Percentiles rank a stretch among this genome's conserved stretches.
phyloP scores from a whole-genome alignment of 53 echinoderm and acorn worm species.

The Paracentrotus lividus region DNA sequence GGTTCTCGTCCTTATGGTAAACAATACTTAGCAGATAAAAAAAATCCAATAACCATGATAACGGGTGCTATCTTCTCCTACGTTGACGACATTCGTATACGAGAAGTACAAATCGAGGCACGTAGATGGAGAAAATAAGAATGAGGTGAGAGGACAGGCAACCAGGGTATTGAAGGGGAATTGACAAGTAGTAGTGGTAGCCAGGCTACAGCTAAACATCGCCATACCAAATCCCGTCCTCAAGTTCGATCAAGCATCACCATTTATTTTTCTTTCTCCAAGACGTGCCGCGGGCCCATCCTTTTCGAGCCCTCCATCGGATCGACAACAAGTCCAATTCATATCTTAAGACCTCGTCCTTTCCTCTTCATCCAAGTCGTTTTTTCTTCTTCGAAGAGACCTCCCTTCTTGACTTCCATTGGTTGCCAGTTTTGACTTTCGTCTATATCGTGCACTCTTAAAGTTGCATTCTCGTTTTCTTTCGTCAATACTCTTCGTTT shows the following conservation, averaged over 20 bases:
- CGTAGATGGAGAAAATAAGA: background rate
- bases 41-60: background rate
- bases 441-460: background rate
- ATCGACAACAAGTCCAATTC: constrained; percentile 60
- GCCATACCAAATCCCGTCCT: constrained; percentile 49
- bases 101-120: background rate
- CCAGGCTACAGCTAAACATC: constrained; percentile 37
- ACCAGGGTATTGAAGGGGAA: background rate
- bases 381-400: constrained; percentile 41
- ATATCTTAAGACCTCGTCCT: constrained; percentile 54
- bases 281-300: constrained; percentile 59
- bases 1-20: background rate
- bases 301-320: constrained; percentile 19
- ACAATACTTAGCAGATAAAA: background rate
- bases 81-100: too few species aligned
- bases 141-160: background rate
- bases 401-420: constrained; percentile 26
- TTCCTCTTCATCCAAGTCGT: constrained; percentile 27
- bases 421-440: constrained; percentile 25
- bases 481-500: too few species aligned
- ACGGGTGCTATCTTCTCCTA: background rate
- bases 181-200: constrained; percentile 34
- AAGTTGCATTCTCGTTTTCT: constrained; percentile 17
- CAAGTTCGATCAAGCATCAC: constrained; percentile 37
- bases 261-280: constrained; percentile 71